Evolutionary conservation across 2,797 vertebrate genomes (phyloP).

Genomic region (Setipinna tenuifilis): DNA sequence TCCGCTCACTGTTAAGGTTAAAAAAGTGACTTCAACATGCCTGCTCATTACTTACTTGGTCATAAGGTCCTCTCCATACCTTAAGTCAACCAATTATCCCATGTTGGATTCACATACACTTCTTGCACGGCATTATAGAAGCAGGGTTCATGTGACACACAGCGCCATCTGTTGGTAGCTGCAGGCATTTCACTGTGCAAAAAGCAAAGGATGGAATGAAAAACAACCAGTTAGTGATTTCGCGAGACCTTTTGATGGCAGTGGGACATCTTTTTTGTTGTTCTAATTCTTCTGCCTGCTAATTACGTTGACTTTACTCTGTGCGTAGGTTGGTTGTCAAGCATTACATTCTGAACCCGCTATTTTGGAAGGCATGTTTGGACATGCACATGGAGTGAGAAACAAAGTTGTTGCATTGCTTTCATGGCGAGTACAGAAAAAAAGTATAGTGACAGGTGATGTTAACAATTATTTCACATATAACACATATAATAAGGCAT

Average conservation of each 20-base stretch:
- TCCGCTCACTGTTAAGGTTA: not conserved
- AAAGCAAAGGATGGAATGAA: not conserved
- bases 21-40: not conserved
- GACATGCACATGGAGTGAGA: not conserved
- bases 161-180: constrained; percentile 60
- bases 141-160: constrained; percentile 46
- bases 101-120: not conserved
- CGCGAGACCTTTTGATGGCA: too few species aligned
- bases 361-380: not conserved
- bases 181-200: not conserved
- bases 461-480: not conserved
- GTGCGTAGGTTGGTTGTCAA: too few species aligned
- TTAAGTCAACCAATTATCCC: not conserved
- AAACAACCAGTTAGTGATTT: too few species aligned
- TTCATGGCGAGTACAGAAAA: not conserved
- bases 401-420: not conserved
- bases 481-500: not conserved
- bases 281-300: not conserved
- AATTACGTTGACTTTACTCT: not conserved
- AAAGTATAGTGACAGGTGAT: not conserved
- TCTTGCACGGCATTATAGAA: not conserved
- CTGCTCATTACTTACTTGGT: not conserved
- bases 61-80: not conserved
- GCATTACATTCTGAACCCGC: not conserved
- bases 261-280: not conserved